Percentiles rank a stretch among this genome's conserved stretches.
Conservation (phyloP, 2,113 vertebrate species). For the Carettochelys insculpta region DNA sequence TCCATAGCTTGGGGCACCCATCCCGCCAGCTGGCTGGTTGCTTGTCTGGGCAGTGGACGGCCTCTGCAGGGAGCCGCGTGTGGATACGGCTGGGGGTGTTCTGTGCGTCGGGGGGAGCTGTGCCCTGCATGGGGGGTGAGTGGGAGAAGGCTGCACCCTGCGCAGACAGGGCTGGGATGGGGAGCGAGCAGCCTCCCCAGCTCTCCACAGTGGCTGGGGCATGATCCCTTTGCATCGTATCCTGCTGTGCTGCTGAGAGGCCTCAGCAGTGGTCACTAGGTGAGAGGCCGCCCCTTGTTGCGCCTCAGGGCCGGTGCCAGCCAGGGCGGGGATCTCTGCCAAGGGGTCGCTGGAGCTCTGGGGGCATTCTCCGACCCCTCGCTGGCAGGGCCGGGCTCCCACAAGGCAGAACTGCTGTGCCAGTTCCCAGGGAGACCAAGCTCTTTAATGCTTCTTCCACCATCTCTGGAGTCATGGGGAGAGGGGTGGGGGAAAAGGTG, state of each 20-base stretch:
- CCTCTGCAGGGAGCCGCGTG: too few species aligned
- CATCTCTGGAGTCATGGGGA: slow-evolving; percentile 63
- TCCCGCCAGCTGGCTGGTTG: neutral
- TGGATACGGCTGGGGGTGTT: neutral
- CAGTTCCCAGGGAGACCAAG: slow-evolving; percentile 41
- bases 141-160: neutral
- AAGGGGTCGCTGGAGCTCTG: neutral
- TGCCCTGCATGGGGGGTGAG: too few species aligned
- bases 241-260: neutral
- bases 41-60: neutral
- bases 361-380: neutral
- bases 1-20: neutral
- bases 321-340: neutral
- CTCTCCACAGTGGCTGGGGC: neutral
- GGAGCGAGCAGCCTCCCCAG: neutral
- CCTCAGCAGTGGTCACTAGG: neutral
- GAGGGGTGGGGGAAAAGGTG: neutral
- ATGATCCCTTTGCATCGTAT: neutral
- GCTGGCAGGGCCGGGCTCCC: slow-evolving; percentile 17
- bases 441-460: slow-evolving; percentile 66
- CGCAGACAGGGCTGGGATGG: neutral
- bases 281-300: neutral
- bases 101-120: neutral
- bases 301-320: neutral
- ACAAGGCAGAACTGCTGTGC: slow-evolving; percentile 40